These are phyloP conservation scores for Tyrannus savana DNA, from an alignment of 2,113 vertebrate species.

Conservation along the genomic window DNA sequence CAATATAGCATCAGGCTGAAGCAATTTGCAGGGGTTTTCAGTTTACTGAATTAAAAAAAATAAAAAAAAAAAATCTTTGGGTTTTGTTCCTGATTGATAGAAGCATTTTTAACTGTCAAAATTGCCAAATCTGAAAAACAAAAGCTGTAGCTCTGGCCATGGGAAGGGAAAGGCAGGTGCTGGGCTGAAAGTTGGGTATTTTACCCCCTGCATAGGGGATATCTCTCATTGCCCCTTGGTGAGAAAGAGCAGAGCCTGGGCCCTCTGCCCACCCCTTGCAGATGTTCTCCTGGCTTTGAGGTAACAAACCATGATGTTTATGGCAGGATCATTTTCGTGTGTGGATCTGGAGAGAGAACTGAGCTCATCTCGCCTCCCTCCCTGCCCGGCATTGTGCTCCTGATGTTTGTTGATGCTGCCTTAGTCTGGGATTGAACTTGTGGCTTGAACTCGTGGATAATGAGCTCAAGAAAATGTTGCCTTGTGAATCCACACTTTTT, in stretches of 20 bases:
- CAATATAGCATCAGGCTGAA: slow-evolving; percentile 1
- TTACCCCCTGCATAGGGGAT: background rate
- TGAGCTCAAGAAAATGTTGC: background rate
- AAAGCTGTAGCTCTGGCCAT: fast-evolving
- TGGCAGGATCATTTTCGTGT: background rate
- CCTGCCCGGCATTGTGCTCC: background rate
- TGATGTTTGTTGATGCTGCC: background rate
- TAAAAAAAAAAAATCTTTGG: background rate
- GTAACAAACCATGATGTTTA: background rate
- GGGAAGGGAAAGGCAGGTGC: background rate
- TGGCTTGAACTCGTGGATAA: slow-evolving; percentile 1
- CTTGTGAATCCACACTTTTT: background rate
- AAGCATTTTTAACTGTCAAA: background rate
- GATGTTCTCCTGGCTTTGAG: background rate
- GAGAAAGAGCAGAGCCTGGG: fast-evolving
- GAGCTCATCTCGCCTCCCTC: background rate
- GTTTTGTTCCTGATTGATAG: background rate
- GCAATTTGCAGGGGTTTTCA: background rate
- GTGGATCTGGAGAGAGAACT: background rate
- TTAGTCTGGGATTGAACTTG: background rate
- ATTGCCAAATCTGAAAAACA: background rate
- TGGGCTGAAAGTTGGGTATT: background rate
- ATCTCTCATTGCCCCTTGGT: fast-evolving
- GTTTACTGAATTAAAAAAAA: background rate
- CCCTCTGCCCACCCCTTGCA: background rate